phyloP scores from a whole-genome alignment of 2,888 invertebrate species.

The Aplocera efformata region DNA sequence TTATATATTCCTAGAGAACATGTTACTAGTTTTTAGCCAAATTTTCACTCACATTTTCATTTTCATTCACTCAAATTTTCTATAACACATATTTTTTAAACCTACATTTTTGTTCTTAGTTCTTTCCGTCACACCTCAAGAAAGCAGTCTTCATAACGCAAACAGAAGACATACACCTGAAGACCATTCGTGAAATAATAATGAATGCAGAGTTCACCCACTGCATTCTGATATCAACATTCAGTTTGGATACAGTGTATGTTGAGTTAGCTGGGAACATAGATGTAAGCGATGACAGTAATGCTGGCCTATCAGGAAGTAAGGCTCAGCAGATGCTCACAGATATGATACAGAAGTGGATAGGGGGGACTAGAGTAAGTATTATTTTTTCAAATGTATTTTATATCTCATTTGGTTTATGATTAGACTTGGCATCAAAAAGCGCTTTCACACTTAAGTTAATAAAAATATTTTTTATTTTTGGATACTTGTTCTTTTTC shows the following conservation, averaged over 20 bases:
- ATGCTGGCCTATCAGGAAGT: slow-evolving; percentile 48
- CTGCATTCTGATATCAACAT: slow-evolving; percentile 81
- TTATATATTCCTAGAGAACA: too few relatives aligned
- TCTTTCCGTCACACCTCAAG: slow-evolving; percentile 53
- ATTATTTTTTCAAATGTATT: too few relatives aligned
- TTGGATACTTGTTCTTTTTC: too few relatives aligned
- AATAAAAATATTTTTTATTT: too few relatives aligned
- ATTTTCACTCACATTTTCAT: too few relatives aligned
- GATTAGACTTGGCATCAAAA: too few relatives aligned
- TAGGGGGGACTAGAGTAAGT: slow-evolving; percentile 57
- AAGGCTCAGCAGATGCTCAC: slow-evolving; percentile 61
- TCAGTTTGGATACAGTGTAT: slow-evolving; percentile 77
- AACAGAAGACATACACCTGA: slow-evolving; percentile 74
- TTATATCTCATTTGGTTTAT: too few relatives aligned
- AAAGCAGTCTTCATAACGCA: slow-evolving; percentile 81
- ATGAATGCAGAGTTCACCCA: slow-evolving; percentile 81
- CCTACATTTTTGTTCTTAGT: slow-evolving; percentile 47
- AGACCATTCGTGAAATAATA: slow-evolving; percentile 81
- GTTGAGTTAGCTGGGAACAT: slow-evolving; percentile 62
- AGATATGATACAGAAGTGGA: slow-evolving; percentile 69
- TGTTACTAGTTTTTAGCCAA: too few relatives aligned
- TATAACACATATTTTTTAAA: too few relatives aligned
- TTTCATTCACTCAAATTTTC: too few relatives aligned
- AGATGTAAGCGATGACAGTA: slow-evolving; percentile 57
- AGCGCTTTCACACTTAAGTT: too few relatives aligned